phyloP scores from a whole-genome alignment of 2,797 vertebrate species.

The Crax fasciolata region DNA sequence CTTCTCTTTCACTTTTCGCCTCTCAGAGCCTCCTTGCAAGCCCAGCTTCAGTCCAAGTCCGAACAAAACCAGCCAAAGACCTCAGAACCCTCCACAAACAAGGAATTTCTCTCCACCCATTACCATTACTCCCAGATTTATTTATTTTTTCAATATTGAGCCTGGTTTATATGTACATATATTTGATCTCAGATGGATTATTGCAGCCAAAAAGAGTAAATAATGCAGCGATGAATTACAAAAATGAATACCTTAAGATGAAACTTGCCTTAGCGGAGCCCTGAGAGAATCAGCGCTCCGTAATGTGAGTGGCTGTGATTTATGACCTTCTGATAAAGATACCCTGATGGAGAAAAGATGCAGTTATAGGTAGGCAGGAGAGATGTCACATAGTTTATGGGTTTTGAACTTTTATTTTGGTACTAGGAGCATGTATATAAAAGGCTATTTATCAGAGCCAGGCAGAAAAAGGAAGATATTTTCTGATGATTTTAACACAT shows the following conservation, averaged over 20 bases:
- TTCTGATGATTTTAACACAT: conserved; percentile 2
- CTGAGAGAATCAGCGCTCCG: not conserved
- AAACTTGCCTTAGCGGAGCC: not conserved
- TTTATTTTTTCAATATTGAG: not conserved
- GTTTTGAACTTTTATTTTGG: conserved; percentile 37
- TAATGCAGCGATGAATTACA: not conserved
- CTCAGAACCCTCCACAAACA: not conserved
- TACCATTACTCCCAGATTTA: not conserved
- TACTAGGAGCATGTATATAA: not conserved
- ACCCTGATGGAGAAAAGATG: conserved; percentile 43
- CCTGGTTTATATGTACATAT: conserved; percentile 25
- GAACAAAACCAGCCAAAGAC: not conserved
- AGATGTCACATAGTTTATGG: conserved; percentile 16
- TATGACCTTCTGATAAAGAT: conserved; percentile 56
- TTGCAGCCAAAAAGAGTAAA: conserved; percentile 43
- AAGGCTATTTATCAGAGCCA: not conserved
- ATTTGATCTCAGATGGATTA: conserved; percentile 29
- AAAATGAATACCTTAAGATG: conserved; percentile 30
- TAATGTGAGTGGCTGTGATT: conserved; percentile 47
- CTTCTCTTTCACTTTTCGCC: not conserved
- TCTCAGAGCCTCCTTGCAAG: not conserved
- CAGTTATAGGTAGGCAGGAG: conserved; percentile 20
- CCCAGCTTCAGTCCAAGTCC: rapidly evolving
- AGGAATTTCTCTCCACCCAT: not conserved
- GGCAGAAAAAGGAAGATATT: conserved; percentile 8